phyloP scores from a whole-genome alignment of 1,140 invertebrate genomes.

The Drosophila insularis region DNA sequence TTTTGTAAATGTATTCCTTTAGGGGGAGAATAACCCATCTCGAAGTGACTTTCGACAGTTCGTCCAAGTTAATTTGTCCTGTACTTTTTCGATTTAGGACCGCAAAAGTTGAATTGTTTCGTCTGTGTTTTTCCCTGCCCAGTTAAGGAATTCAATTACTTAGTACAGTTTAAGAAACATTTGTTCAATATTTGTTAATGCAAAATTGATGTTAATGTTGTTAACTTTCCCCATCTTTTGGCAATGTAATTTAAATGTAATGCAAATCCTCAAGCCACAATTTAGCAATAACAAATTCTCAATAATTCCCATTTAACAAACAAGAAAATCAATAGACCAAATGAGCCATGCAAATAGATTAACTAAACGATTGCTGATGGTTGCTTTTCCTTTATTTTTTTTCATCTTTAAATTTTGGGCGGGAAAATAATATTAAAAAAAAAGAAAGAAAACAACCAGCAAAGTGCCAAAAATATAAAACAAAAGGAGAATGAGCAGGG shows the following conservation, averaged over 20 bases:
- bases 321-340: constrained; percentile 53
- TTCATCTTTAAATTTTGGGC: constrained; percentile 19
- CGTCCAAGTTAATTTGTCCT: too few species aligned
- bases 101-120: too few species aligned
- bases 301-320: constrained; percentile 4
- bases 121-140: too few species aligned
- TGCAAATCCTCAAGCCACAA: neutral
- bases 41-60: too few species aligned
- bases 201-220: neutral
- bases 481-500: constrained; percentile 39
- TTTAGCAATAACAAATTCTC: neutral
- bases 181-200: neutral
- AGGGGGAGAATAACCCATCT: too few species aligned
- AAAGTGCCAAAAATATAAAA: constrained; percentile 48
- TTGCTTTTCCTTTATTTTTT: neutral
- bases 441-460: neutral
- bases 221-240: neutral
- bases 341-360: constrained; percentile 59
- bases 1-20: too few species aligned
- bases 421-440: constrained; percentile 18
- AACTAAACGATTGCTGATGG: constrained; percentile 32
- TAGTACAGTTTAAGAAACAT: neutral
- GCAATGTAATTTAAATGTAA: neutral
- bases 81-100: too few species aligned
- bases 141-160: neutral